phyloP scores from a whole-genome alignment of 2,888 invertebrate species.

The Andrena fulva region DNA sequence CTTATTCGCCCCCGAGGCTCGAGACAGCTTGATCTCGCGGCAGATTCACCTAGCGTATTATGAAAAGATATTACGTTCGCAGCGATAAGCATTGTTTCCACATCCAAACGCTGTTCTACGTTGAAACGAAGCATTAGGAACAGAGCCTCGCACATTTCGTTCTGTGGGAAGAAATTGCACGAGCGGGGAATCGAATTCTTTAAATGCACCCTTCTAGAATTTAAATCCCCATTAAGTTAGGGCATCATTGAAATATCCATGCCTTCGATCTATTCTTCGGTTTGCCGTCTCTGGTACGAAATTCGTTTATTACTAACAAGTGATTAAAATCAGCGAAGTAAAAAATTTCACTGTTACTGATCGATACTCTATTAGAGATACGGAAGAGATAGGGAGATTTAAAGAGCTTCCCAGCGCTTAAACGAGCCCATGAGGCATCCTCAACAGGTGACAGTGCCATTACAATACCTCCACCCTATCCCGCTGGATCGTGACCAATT shows the following conservation, averaged over 20 bases:
- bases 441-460: slow-evolving; percentile 47
- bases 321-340: no score
- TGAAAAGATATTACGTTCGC: slow-evolving; percentile 27
- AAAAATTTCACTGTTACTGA: no score
- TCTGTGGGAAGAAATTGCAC: neutral
- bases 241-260: slow-evolving; percentile 7
- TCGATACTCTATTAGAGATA: no score
- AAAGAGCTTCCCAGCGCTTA: neutral
- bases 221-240: slow-evolving; percentile 4
- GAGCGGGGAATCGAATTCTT: neutral
- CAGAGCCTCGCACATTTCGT: neutral
- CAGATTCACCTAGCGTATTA: slow-evolving; percentile 38
- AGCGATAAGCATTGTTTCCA: neutral
- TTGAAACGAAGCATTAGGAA: slow-evolving; percentile 2
- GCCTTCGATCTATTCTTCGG: neutral
- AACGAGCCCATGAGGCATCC: neutral
- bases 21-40: slow-evolving; percentile 48
- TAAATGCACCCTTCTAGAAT: neutral
- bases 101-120: neutral
- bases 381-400: neutral
- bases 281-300: slow-evolving; percentile 3
- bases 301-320: neutral
- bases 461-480: neutral
- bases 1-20: slow-evolving; percentile 50
- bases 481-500: slow-evolving; percentile 25